These are phyloP conservation scores for Xestia sexstrigata DNA, from an alignment of 2,888 invertebrate species.

Conservation along the genomic window DNA sequence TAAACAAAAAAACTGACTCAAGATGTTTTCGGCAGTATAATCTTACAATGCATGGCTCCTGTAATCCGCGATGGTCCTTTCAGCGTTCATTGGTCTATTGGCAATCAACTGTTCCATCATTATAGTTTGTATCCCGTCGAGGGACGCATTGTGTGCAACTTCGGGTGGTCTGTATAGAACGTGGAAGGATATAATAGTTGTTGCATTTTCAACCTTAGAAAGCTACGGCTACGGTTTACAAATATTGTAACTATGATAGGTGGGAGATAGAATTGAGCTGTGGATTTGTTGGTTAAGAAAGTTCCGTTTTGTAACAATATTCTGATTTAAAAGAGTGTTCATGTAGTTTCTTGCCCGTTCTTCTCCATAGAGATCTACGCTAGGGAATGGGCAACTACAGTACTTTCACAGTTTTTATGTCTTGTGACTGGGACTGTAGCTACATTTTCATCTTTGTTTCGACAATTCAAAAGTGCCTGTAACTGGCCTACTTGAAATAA, in stretches of 20 bases:
- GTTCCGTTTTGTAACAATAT: too few relatives aligned
- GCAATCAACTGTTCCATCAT: conserved; percentile 56
- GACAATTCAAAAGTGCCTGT: too few relatives aligned
- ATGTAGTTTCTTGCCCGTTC: too few relatives aligned
- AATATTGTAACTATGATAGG: not conserved
- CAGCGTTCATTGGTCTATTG: conserved; percentile 49
- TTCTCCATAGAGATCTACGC: too few relatives aligned
- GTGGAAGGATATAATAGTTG: conserved; percentile 34
- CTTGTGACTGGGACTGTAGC: too few relatives aligned
- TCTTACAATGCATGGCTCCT: conserved; percentile 52
- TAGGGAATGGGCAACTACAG: too few relatives aligned
- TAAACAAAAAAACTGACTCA: conserved; percentile 26
- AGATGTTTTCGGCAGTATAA: conserved; percentile 33
- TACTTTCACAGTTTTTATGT: too few relatives aligned
- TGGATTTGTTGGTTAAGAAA: conserved; percentile 1
- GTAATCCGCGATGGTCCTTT: conserved; percentile 46
- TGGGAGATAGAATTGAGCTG: not conserved
- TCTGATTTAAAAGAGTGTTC: too few relatives aligned
- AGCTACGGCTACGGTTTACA: not conserved
- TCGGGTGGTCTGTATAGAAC: conserved; percentile 52
- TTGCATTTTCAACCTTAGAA: conserved; percentile 23
- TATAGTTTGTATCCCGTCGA: conserved; percentile 50
- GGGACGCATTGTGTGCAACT: conserved; percentile 46
- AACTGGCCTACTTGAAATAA: too few relatives aligned
- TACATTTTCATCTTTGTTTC: too few relatives aligned